A percentile compares a stretch with the other conserved stretches of the same genome.
Evolutionary conservation across 2,797 vertebrate species (phyloP).

Genomic region (Liasis olivaceus): DNA sequence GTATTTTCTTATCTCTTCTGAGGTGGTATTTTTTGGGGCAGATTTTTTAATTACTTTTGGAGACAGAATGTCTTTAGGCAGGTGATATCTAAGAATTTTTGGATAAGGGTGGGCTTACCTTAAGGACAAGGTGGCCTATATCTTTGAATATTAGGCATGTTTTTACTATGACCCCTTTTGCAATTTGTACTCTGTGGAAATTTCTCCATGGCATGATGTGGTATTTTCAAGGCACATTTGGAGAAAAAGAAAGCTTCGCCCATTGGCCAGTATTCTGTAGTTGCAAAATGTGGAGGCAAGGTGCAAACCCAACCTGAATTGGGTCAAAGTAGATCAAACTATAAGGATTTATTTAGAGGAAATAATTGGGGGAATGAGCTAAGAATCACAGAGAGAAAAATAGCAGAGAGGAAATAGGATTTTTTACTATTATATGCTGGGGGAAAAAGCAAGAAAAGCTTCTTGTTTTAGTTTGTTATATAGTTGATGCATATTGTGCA

Average conservation of each 20-base stretch:
- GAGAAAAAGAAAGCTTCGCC: no score
- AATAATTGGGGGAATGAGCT: neutral
- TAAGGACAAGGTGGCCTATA: neutral
- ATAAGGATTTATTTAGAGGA: neutral
- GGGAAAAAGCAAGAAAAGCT: neutral
- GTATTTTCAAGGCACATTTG: neutral
- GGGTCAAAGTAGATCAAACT: neutral
- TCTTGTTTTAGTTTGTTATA: neutral
- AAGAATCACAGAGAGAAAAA: neutral
- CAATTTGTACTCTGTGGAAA: neutral
- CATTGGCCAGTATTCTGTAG: neutral
- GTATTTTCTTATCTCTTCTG: neutral
- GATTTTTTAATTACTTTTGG: neutral
- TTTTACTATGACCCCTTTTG: neutral
- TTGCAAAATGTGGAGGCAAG: neutral
- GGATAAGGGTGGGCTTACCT: neutral
- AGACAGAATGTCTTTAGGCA: neutral
- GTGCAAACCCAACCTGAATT: neutral
- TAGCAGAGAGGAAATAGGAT: neutral
- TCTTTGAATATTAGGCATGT: neutral
- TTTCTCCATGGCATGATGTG: neutral
- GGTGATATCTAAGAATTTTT: neutral
- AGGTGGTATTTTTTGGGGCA: neutral
- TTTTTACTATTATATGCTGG: neutral
- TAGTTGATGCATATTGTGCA: neutral